Percentiles rank a stretch among this genome's conserved stretches.
Evolutionary conservation across 2,797 vertebrate species (phyloP).

Genomic region (Glyptemys insculpta): DNA sequence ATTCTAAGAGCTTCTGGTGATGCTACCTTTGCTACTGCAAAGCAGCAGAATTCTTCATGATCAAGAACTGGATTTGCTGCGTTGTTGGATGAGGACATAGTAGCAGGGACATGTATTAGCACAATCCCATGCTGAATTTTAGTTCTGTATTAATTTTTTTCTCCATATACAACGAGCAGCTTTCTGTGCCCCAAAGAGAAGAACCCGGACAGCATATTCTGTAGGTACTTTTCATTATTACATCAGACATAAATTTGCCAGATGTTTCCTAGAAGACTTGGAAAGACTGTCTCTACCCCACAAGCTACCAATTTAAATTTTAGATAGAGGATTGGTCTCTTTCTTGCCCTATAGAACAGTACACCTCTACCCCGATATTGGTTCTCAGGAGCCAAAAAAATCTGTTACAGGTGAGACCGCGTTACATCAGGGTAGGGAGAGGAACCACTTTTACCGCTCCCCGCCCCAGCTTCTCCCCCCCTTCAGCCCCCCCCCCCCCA

Average conservation of each 20-base stretch:
- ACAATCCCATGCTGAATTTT: background rate
- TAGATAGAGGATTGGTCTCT: background rate
- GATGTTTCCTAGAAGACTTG: background rate
- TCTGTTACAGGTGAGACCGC: too few relatives aligned
- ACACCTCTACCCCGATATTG: too few relatives aligned
- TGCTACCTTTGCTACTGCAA: conserved; percentile 44
- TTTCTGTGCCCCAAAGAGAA: background rate
- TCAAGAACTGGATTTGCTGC: background rate
- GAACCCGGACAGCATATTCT: background rate
- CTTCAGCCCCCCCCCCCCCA: too few relatives aligned
- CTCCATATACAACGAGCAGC: background rate
- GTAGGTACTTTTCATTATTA: background rate
- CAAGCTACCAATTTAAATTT: background rate
- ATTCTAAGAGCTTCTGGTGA: background rate
- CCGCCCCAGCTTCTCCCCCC: too few relatives aligned
- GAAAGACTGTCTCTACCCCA: background rate
- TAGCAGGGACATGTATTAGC: background rate
- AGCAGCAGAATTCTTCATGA: background rate
- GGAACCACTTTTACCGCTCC: too few relatives aligned
- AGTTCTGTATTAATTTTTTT: background rate
- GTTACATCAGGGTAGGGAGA: too few relatives aligned
- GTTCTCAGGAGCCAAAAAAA: too few relatives aligned
- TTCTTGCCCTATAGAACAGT: background rate
- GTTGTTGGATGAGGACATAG: background rate
- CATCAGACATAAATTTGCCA: background rate